A percentile compares a stretch with the other conserved stretches of the same genome.
phyloP scores from a whole-genome alignment of 2,888 invertebrate genomes.

The Theretra japonica region DNA sequence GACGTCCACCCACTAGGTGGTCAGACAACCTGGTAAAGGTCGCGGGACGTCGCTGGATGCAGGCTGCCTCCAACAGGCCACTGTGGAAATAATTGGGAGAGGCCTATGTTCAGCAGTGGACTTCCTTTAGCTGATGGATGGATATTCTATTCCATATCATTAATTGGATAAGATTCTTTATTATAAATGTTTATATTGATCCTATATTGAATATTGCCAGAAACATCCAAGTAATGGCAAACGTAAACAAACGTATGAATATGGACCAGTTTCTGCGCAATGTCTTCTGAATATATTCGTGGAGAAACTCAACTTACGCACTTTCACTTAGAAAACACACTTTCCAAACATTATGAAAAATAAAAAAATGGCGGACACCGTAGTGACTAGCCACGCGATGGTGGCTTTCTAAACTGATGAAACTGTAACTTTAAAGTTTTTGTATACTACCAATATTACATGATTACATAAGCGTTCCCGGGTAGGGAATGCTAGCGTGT shows the following conservation, averaged over 20 bases:
- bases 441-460: too few relatives aligned
- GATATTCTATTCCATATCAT: too few relatives aligned
- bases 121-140: too few relatives aligned
- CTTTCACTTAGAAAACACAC: constrained; percentile 8
- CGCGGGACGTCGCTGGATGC: too few relatives aligned
- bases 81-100: too few relatives aligned
- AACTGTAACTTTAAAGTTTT: neutral
- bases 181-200: neutral
- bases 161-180: neutral
- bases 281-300: constrained; percentile 21
- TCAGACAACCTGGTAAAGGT: too few relatives aligned
- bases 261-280: constrained; percentile 20
- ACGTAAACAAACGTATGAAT: constrained; percentile 14
- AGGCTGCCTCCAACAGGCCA: too few relatives aligned
- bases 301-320: constrained; percentile 15
- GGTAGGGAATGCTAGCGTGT: too few relatives aligned
- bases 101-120: too few relatives aligned
- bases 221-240: constrained; percentile 9
- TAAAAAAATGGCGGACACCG: neutral
- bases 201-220: constrained; percentile 4
- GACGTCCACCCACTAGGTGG: too few relatives aligned
- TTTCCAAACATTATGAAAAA: constrained; percentile 7
- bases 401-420: neutral
- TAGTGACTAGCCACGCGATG: neutral
- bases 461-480: too few relatives aligned